Percentiles rank a stretch among this genome's conserved stretches.
These are phyloP conservation scores for Mormyrops attenuatus DNA, from an alignment of 2,797 vertebrate species.

Conservation along the genomic window DNA sequence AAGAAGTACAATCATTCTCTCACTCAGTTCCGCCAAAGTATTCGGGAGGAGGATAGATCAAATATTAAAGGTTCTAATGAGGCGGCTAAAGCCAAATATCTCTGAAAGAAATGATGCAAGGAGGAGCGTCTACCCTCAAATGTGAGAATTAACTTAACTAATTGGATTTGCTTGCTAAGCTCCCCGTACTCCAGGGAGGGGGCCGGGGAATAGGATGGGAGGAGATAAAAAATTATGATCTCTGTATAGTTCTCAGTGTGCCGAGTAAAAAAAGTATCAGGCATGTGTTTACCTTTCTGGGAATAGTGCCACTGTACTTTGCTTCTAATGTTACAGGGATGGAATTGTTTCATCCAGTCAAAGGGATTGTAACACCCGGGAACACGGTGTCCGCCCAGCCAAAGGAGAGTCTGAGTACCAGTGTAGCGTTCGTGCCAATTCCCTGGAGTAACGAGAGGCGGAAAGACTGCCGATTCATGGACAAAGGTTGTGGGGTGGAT, in stretches of 20 bases:
- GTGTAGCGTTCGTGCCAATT: neutral
- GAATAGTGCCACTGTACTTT: constrained; percentile 40
- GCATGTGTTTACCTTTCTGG: constrained; percentile 52
- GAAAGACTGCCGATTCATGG: neutral
- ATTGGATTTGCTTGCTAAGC: constrained; percentile 57
- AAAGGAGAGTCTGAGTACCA: neutral
- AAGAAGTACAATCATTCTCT: neutral
- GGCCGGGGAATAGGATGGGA: neutral
- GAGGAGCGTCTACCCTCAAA: constrained; percentile 40
- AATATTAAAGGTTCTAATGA: constrained; percentile 29
- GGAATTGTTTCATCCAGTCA: neutral
- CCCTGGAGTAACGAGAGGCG: neutral
- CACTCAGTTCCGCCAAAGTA: neutral
- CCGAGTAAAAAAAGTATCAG: constrained; percentile 50
- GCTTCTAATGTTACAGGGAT: neutral
- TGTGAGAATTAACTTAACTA: constrained; percentile 60
- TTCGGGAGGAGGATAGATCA: constrained; percentile 19
- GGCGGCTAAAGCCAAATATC: constrained; percentile 18
- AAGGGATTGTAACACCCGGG: neutral
- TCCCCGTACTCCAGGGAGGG: constrained; percentile 36
- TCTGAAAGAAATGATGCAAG: constrained; percentile 41
- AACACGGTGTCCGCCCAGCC: neutral
- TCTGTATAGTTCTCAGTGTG: constrained; percentile 45
- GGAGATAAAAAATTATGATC: constrained; percentile 42
- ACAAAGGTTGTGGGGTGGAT: too few species aligned